Percentiles rank a stretch among this genome's conserved stretches.
These are phyloP conservation scores for Stomorhina lunata DNA, from an alignment of 2,888 invertebrate species.

Conservation along the genomic window DNA sequence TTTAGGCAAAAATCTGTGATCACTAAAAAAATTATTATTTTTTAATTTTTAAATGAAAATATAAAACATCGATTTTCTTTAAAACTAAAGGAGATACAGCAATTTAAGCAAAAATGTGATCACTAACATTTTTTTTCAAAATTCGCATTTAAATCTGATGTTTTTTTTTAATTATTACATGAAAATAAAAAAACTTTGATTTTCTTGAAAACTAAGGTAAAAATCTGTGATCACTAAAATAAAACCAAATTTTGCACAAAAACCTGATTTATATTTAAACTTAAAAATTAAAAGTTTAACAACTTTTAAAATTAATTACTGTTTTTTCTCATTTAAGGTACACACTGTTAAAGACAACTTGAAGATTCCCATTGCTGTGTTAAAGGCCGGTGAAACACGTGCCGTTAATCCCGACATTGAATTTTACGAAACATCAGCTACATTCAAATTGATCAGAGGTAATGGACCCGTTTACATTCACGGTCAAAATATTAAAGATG, in stretches of 20 bases:
- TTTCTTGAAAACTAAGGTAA: too few species aligned
- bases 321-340: conserved; percentile 71
- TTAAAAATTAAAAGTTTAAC: background rate
- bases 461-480: conserved; percentile 91
- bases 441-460: conserved; percentile 88
- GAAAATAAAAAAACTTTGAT: too few species aligned
- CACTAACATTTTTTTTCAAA: too few species aligned
- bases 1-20: too few species aligned
- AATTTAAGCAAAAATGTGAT: too few species aligned
- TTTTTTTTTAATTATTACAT: too few species aligned
- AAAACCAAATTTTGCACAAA: background rate
- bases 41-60: too few species aligned
- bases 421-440: conserved; percentile 92
- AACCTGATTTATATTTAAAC: background rate
- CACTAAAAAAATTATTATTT: too few species aligned
- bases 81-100: too few species aligned
- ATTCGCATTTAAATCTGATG: too few species aligned
- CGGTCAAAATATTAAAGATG: conserved; percentile 91
- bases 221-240: too few species aligned
- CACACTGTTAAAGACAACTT: conserved; percentile 83
- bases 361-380: conserved; percentile 90
- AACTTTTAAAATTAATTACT: conserved; percentile 1
- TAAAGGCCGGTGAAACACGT: conserved; percentile 88
- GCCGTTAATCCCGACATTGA: conserved; percentile 90
- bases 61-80: too few species aligned